These are phyloP conservation scores for Tetrao urogallus DNA, from an alignment of 2,113 vertebrate genomes.

Conservation along the genomic window DNA sequence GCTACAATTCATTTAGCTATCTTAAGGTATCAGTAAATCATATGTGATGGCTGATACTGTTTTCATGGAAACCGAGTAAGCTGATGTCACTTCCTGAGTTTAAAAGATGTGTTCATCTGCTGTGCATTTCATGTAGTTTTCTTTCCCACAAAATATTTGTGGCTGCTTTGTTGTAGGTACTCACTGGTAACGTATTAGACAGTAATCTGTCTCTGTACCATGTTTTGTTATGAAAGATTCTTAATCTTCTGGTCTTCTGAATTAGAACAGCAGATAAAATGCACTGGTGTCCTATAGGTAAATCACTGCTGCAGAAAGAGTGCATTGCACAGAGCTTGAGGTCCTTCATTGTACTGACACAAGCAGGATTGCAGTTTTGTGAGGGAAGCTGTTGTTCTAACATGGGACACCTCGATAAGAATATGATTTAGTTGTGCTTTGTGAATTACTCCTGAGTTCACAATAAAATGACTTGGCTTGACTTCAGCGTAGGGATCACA, in stretches of 20 bases:
- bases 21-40: constrained; percentile 33
- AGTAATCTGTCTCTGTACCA: background rate
- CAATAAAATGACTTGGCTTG: background rate
- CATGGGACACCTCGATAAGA: background rate
- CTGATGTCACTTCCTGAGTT: constrained; percentile 50
- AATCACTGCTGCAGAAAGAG: background rate
- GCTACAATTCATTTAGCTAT: constrained; percentile 5
- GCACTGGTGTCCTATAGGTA: background rate
- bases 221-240: background rate
- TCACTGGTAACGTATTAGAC: background rate
- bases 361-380: background rate
- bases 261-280: background rate
- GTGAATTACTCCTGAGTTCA: background rate
- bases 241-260: background rate
- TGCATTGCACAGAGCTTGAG: background rate
- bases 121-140: background rate
- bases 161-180: constrained; percentile 18
- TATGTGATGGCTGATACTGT: constrained; percentile 40
- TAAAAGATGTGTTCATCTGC: constrained; percentile 35
- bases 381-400: background rate
- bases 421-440: background rate
- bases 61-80: constrained; percentile 68
- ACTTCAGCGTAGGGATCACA: background rate
- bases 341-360: background rate
- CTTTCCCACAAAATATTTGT: background rate